Evolutionary conservation across 2,888 invertebrate species (phyloP), one percentile per base, ranked within the genome.

Genomic region (Plutella xylostella): DNA sequence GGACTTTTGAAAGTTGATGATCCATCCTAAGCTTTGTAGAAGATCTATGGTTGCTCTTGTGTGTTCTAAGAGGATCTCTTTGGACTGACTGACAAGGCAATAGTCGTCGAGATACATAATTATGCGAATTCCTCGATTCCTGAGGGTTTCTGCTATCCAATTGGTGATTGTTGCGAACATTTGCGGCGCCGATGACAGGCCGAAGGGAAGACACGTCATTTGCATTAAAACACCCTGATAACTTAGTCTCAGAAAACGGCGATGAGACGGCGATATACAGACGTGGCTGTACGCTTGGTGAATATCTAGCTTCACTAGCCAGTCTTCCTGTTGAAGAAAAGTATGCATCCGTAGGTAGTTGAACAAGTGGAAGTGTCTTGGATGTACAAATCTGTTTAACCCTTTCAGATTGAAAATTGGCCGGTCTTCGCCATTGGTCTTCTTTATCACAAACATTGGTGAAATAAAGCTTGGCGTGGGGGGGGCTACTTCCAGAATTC

Each of bases 371-470:
- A 31, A 31, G 12, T 7, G 31, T n/a, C 12, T n/a, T 4, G 31
- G 31, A 4, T 31, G 12, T n/a, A 31, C n/a, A n/a, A 12, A 31
- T 4, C 12, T 6, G 31, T 31, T 31, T n/a, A 31, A n/a, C 4
- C 9, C 6, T 31, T 31, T 31, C 12, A 31, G 31, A n/a, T 31
- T 31, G 31, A 31, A 31, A n/a, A 31, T 31, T 11, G 31, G 6
- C 12, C 31, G 6, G 6, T 11, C 6, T 31, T 31, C n/a, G 9
- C 31, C 31, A n/a, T n/a, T 31, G 6, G 12, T 4, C n/a, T 31
- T 31, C 31, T n/a, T 31, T 31, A 31, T n/a, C n/a, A n/a, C n/a
- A n/a, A 31, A 31, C 31, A 31, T 31, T 31, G 31, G 31, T 31
- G 31, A 31, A 4, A 31, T 31, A 31, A 11, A 31, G n/a, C 31